phyloP scores from a whole-genome alignment of 2,797 vertebrate species.

The Syngnathus acus region DNA sequence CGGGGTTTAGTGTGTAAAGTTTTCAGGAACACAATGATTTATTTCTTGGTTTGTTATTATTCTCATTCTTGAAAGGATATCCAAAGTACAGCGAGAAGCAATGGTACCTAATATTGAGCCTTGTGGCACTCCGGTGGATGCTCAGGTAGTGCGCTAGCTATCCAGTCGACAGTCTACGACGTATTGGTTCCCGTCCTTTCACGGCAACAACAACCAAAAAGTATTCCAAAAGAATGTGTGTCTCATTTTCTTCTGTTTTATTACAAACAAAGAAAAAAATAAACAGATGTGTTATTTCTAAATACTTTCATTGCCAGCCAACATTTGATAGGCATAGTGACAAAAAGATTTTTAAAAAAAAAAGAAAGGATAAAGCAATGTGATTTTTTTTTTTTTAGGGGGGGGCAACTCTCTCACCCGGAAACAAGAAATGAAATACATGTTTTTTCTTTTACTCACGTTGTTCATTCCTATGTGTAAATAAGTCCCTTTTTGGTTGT shows the following conservation, averaged over 20 bases:
- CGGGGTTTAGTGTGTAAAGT: neutral
- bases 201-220: neutral
- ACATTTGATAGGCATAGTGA: slow-evolving; percentile 66
- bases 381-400: slow-evolving; percentile 32
- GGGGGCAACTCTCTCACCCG: slow-evolving; percentile 47
- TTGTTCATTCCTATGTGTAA: slow-evolving; percentile 65
- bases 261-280: slow-evolving; percentile 72
- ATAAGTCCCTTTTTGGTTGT: slow-evolving; percentile 59
- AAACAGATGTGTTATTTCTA: slow-evolving; percentile 65
- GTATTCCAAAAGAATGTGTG: neutral
- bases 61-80: neutral
- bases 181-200: no score
- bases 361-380: slow-evolving; percentile 29
- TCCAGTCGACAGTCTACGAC: no score
- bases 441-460: slow-evolving; percentile 26
- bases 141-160: no score
- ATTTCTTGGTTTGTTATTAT: no score
- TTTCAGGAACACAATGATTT: neutral
- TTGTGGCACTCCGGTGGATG: neutral
- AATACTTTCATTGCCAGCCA: slow-evolving; percentile 60
- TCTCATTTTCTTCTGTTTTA: slow-evolving; percentile 70
- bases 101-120: neutral
- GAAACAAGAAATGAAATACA: slow-evolving; percentile 37
- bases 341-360: slow-evolving; percentile 54
- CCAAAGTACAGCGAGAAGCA: neutral